Evolutionary conservation across 2,113 vertebrate genomes (phyloP).

Genomic region (Cavia aperea): DNA sequence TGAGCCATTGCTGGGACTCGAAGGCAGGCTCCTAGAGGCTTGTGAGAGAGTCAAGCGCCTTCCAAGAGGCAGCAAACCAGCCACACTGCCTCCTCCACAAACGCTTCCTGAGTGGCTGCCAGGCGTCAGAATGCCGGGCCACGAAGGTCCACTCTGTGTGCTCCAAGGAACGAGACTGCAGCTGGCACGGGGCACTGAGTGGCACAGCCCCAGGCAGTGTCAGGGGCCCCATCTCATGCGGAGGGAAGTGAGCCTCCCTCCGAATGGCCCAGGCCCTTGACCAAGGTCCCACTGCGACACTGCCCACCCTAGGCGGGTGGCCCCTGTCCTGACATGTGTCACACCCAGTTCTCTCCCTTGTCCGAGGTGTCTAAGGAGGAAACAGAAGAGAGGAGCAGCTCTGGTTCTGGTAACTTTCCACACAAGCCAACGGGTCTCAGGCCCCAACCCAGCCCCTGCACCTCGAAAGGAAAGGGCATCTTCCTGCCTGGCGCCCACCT

Average conservation of each 20-base stretch:
- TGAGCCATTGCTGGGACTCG: neutral
- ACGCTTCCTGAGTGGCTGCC: neutral
- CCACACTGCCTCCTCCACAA: neutral
- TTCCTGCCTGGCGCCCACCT: neutral
- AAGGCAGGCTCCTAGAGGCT: neutral
- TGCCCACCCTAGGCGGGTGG: neutral
- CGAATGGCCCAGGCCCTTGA: neutral
- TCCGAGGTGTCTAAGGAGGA: neutral
- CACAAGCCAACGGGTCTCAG: neutral
- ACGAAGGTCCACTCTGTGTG: neutral
- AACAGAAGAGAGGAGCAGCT: neutral
- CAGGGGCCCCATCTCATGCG: neutral
- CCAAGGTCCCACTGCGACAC: neutral
- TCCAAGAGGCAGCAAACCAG: neutral
- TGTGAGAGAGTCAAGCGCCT: neutral
- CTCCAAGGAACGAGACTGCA: neutral
- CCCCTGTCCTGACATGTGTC: neutral
- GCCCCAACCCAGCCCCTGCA: neutral
- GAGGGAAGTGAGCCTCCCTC: neutral
- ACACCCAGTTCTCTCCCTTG: neutral
- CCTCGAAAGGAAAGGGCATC: neutral
- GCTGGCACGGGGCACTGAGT: neutral
- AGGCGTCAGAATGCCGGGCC: neutral
- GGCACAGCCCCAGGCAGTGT: neutral
- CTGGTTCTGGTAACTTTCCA: slow-evolving; percentile 12